Conservation (phyloP, 2,888 invertebrate species). For the Polydrusus pterygomalis region DNA sequence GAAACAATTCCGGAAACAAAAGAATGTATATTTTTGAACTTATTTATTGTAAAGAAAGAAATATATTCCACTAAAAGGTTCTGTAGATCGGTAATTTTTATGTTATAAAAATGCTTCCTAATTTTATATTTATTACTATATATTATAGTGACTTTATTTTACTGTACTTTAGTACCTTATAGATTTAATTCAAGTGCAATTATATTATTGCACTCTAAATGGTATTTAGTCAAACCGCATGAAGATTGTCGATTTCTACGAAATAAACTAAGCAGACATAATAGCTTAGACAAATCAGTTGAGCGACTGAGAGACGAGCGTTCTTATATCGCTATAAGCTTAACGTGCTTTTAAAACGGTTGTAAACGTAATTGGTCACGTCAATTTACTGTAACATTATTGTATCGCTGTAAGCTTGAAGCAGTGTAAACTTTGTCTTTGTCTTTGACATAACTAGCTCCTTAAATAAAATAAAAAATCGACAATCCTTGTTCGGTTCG, state of each 20-base stretch:
- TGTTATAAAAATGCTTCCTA: conserved; percentile 43
- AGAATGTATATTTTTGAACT: conserved; percentile 45
- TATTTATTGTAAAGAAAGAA: conserved; percentile 37
- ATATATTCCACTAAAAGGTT: conserved; percentile 38
- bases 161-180: conserved; percentile 36
- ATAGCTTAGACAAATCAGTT: too few species aligned
- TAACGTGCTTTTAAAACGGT: too few species aligned
- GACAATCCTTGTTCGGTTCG: not conserved
- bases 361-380: too few species aligned
- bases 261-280: too few species aligned
- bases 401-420: too few species aligned
- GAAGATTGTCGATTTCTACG: too few species aligned
- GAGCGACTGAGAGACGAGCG: too few species aligned
- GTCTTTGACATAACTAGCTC: too few species aligned
- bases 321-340: too few species aligned
- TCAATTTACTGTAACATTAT: too few species aligned
- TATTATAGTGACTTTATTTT: conserved; percentile 45
- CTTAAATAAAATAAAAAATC: too few species aligned
- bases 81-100: conserved; percentile 14
- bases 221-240: not conserved
- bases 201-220: conserved; percentile 30
- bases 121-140: conserved; percentile 49
- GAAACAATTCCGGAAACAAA: conserved; percentile 33
- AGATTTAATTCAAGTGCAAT: conserved; percentile 39
- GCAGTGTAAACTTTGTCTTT: too few species aligned